Percentiles rank a stretch among this genome's conserved stretches.
phyloP scores from a whole-genome alignment of 1,140 invertebrate genomes.

The Triops cancriformis region DNA sequence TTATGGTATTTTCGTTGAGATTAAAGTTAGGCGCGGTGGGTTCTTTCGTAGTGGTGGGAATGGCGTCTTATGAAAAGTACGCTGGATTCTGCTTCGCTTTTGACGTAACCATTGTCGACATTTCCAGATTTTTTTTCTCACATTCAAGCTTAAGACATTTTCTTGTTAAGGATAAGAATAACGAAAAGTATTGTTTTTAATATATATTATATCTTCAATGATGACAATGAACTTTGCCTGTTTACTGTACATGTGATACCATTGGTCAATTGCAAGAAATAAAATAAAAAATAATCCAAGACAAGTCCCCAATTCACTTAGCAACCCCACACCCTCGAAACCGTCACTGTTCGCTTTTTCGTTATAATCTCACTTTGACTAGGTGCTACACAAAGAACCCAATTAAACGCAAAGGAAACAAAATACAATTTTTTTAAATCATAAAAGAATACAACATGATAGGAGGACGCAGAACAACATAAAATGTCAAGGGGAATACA shows the following conservation, averaged over 20 bases:
- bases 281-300: not conserved
- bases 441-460: not conserved
- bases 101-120: too few relatives aligned
- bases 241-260: conserved; percentile 1
- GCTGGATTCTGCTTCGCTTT: too few relatives aligned
- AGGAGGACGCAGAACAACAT: not conserved
- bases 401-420: not conserved
- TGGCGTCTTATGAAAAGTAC: too few relatives aligned
- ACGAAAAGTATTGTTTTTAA: not conserved
- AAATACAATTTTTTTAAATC: not conserved
- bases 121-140: too few relatives aligned
- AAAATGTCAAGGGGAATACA: not conserved
- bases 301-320: too few relatives aligned
- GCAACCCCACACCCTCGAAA: too few relatives aligned
- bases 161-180: too few relatives aligned
- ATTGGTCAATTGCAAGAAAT: not conserved
- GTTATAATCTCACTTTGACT: not conserved
- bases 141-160: too few relatives aligned
- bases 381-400: not conserved
- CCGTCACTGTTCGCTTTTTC: too few relatives aligned
- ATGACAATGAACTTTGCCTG: not conserved
- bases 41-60: too few relatives aligned
- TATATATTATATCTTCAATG: conserved; percentile 7
- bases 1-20: too few relatives aligned
- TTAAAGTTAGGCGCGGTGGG: too few relatives aligned